Evolutionary conservation across 2,888 invertebrate species (phyloP).

Genomic region (Dorcus parallelipipedus): DNA sequence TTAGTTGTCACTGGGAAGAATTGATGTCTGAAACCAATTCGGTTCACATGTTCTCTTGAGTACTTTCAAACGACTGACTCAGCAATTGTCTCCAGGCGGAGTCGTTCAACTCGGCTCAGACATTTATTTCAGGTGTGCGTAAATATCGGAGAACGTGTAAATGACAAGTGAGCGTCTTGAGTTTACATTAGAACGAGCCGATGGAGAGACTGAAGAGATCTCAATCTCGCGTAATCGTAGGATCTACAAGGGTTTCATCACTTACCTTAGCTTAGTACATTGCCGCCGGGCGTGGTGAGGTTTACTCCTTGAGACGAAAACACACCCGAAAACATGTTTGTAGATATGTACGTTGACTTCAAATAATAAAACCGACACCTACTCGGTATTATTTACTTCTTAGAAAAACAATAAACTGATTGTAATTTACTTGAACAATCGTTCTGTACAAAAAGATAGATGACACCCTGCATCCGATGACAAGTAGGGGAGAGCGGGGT

Average conservation of each 20-base stretch:
- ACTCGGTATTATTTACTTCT: too few relatives aligned
- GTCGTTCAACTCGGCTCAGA: slow-evolving; percentile 19
- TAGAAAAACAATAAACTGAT: too few relatives aligned
- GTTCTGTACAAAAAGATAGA: too few relatives aligned
- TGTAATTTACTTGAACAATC: too few relatives aligned
- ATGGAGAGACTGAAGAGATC: slow-evolving; percentile 25
- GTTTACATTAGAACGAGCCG: slow-evolving; percentile 25
- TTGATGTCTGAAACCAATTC: slow-evolving; percentile 32
- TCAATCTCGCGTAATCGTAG: slow-evolving; percentile 26
- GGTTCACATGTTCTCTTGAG: slow-evolving; percentile 27
- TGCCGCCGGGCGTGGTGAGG: neutral
- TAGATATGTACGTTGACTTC: too few relatives aligned
- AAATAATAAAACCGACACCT: too few relatives aligned
- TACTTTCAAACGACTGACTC: slow-evolving; percentile 27
- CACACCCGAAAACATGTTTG: too few relatives aligned
- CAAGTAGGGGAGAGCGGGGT: too few relatives aligned
- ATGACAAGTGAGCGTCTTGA: slow-evolving; percentile 26
- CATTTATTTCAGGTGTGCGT: slow-evolving; percentile 32
- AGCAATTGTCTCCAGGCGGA: slow-evolving; percentile 29
- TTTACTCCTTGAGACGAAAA: too few relatives aligned
- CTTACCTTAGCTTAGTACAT: slow-evolving; percentile 23
- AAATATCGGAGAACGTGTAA: slow-evolving; percentile 30
- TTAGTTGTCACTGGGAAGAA: slow-evolving; percentile 26
- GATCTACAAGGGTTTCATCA: slow-evolving; percentile 26
- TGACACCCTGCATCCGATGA: too few relatives aligned